Base-by-base conservation (phyloP, 2,888 invertebrate species). In the Xylocampa areola region DNA sequence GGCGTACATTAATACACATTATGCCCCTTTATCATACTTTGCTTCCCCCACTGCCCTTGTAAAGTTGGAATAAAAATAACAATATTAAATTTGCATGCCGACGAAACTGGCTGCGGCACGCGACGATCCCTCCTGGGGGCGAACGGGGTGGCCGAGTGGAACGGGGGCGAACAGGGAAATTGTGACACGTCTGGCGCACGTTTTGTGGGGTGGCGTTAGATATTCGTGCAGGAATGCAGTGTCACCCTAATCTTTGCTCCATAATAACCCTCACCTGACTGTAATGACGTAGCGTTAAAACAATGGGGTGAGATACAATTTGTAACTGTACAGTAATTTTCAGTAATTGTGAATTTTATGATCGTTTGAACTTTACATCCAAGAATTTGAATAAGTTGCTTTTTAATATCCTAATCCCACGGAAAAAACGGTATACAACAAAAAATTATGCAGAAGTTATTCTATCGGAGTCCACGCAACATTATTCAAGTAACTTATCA, bases 61-160 rank as follows among this genome's bases (percentile, higher is more conserved):
- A 82, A 88, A 89, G 87, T 88, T 77, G 64, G 78, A 88, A 88
- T 89, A 90, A 90, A 88, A 91, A 88, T 89, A 90, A 89, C 87
- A 87, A 85, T 85, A 90, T 91, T 86, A 91, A 90, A 92, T 93
- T 92, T 92, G 89, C 91, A 91, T 91, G 86, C 81, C 86, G 83
- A 78, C 86, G 80, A 85, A 85, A 85, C 81, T 72, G 80, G 76
- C 63, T 77, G 75, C 52, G 77, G 78, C 86, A 85, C 85, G 86
- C 85, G 79, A 83, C 77, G 66, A 54, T 51, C 64, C 53, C 66
- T 50, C 68, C 61, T 61, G 37, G 30, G 50, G 55, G 43, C 25
- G 54, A 30, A 44, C 7, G 30, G 44, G 53, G 60, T 49, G 53
- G 59, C 29, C 54, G 58, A 63, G 57, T 37, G 62, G 37, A 47